Conservation (phyloP, 2,113 vertebrate genomes). For the Seriola quinqueradiata region DNA sequence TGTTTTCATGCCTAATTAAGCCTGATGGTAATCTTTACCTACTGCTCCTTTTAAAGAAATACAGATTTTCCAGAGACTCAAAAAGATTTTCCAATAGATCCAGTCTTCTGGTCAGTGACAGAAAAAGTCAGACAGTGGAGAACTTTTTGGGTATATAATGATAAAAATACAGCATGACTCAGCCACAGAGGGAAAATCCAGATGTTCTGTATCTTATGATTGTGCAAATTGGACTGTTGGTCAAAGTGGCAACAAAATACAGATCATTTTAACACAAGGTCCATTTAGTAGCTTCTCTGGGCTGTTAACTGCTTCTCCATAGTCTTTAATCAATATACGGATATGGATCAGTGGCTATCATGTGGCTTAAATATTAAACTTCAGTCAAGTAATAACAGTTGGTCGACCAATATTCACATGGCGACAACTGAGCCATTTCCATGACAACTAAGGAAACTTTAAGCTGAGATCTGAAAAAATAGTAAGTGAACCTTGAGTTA, state of each 20-base stretch:
- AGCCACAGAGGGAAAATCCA: conserved; percentile 1
- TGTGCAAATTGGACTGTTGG: neutral
- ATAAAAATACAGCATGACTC: conserved; percentile 27
- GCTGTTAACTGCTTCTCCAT: neutral
- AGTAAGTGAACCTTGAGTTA: neutral
- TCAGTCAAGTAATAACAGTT: neutral
- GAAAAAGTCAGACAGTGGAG: conserved; percentile 11
- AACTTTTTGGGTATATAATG: conserved; percentile 5
- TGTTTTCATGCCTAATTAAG: conserved; percentile 38
- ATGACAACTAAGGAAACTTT: neutral
- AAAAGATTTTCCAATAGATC: conserved; percentile 37
- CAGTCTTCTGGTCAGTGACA: conserved; percentile 2
- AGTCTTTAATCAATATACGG: neutral
- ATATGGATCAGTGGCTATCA: neutral
- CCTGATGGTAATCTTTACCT: conserved; percentile 38
- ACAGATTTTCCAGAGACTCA: conserved; percentile 24
- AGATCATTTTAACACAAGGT: neutral
- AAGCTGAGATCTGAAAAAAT: neutral
- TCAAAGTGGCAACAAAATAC: neutral
- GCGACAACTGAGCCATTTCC: neutral
- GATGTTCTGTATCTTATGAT: neutral
- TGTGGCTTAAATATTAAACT: neutral
- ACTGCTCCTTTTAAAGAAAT: conserved; percentile 18
- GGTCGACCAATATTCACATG: neutral
- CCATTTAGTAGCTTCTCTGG: neutral